Conservation (phyloP, 2,888 invertebrate species). For the Amphipoea lucens region DNA sequence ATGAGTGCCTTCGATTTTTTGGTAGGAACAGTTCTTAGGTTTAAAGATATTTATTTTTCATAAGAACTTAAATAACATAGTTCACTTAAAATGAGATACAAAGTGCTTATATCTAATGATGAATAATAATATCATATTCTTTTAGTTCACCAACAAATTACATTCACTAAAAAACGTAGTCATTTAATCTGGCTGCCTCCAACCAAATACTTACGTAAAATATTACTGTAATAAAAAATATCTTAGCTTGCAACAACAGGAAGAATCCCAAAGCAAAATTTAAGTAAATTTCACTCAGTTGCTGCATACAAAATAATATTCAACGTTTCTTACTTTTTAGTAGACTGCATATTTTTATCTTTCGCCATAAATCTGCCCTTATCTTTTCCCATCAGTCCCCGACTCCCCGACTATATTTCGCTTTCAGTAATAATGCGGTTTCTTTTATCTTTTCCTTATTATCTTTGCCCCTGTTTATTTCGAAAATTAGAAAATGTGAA, state of each 20-base stretch:
- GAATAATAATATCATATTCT: too few species aligned
- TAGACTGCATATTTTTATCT: constrained; percentile 62
- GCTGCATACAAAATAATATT: constrained; percentile 56
- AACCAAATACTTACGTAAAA: not conserved
- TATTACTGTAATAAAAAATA: not conserved
- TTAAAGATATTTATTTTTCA: too few species aligned
- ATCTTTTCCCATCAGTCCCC: constrained; percentile 51
- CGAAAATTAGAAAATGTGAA: constrained; percentile 62
- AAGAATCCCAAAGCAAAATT: constrained; percentile 13
- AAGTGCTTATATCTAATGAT: too few species aligned
- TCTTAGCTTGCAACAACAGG: not conserved
- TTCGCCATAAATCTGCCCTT: constrained; percentile 59
- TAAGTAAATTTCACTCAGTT: constrained; percentile 20
- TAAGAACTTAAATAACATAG: too few species aligned
- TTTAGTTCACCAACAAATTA: too few species aligned
- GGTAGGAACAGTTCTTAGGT: too few species aligned
- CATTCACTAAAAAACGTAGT: not conserved
- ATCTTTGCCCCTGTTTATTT: constrained; percentile 67
- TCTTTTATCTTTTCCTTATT: constrained; percentile 71
- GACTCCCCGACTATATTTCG: constrained; percentile 62
- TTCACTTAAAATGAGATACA: too few species aligned
- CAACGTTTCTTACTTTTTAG: constrained; percentile 37
- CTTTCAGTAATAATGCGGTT: constrained; percentile 66
- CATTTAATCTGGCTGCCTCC: not conserved
- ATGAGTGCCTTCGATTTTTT: not conserved